Conservation (phyloP, 2,113 vertebrate species). For the Mus pahari region DNA sequence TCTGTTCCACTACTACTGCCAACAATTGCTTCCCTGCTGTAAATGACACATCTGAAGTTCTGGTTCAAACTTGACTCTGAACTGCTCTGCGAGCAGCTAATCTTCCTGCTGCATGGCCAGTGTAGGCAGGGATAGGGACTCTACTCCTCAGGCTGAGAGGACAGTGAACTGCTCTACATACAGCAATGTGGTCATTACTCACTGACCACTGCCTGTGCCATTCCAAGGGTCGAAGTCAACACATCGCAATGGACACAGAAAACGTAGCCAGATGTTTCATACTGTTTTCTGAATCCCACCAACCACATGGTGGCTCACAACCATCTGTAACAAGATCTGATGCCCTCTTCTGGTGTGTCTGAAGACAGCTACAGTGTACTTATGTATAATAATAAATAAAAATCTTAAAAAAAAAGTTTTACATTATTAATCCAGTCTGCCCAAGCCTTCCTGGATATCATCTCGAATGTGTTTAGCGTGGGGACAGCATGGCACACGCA, state of each 20-base stretch:
- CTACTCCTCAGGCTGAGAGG: background rate
- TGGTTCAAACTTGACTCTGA: background rate
- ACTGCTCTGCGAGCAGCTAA: background rate
- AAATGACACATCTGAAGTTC: background rate
- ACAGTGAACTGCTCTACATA: background rate
- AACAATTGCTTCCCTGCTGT: background rate
- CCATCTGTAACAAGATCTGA: too few relatives aligned
- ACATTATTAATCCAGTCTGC: background rate
- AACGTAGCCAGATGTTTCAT: background rate
- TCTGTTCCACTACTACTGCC: background rate
- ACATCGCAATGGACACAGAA: conserved; percentile 8
- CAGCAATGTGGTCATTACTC: background rate
- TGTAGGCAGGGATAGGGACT: background rate
- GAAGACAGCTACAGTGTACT: too few relatives aligned
- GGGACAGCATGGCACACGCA: too few relatives aligned
- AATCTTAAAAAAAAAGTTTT: background rate
- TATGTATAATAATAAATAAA: too few relatives aligned
- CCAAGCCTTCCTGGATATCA: background rate
- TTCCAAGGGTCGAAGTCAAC: conserved; percentile 5
- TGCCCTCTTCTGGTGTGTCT: too few relatives aligned
- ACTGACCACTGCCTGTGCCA: background rate
- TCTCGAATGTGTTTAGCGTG: background rate
- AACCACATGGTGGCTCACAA: too few relatives aligned
- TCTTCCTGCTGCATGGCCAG: background rate
- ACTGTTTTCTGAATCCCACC: conserved; percentile 6